Conservation (phyloP, 1,140 invertebrate species). For the Ericerus pela region DNA sequence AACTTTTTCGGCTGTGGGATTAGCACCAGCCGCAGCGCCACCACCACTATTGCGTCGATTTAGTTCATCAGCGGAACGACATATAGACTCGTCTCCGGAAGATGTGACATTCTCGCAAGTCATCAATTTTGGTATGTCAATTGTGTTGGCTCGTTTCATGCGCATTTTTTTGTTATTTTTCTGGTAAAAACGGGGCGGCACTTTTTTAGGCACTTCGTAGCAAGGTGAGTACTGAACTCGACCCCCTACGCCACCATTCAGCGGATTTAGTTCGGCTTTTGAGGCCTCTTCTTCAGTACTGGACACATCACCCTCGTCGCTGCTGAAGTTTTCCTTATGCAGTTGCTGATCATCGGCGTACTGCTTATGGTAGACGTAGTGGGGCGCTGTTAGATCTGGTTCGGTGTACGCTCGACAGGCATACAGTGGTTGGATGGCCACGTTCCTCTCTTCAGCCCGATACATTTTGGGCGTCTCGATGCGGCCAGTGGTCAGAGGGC, state of each 20-base stretch:
- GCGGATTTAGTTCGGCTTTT: too few species aligned
- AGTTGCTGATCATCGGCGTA: slow-evolving; percentile 1
- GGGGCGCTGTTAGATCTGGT: too few species aligned
- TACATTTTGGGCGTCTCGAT: neutral
- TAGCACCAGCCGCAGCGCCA: neutral
- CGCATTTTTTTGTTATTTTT: slow-evolving; percentile 47
- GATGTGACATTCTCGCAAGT: slow-evolving; percentile 32
- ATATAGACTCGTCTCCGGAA: slow-evolving; percentile 25
- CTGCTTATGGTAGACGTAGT: too few species aligned
- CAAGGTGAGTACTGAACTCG: too few species aligned
- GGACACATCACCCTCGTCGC: slow-evolving; percentile 23
- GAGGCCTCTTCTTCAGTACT: slow-evolving; percentile 23
- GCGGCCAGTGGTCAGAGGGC: neutral
- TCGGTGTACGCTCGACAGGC: slow-evolving; percentile 8
- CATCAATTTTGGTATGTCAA: slow-evolving; percentile 62
- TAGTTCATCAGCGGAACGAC: slow-evolving; percentile 17
- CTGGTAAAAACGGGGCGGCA: slow-evolving; percentile 20
- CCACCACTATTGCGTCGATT: neutral
- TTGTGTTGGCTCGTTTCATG: slow-evolving; percentile 74
- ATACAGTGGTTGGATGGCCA: neutral
- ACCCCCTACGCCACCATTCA: too few species aligned
- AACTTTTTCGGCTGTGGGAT: neutral
- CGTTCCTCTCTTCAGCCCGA: neutral
- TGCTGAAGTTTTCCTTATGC: slow-evolving; percentile 14
- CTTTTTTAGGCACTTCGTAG: slow-evolving; percentile 25